A percentile compares a stretch with the other conserved stretches of the same genome.
phyloP scores from a whole-genome alignment of 1,140 invertebrate genomes.

The Lineus longissimus region DNA sequence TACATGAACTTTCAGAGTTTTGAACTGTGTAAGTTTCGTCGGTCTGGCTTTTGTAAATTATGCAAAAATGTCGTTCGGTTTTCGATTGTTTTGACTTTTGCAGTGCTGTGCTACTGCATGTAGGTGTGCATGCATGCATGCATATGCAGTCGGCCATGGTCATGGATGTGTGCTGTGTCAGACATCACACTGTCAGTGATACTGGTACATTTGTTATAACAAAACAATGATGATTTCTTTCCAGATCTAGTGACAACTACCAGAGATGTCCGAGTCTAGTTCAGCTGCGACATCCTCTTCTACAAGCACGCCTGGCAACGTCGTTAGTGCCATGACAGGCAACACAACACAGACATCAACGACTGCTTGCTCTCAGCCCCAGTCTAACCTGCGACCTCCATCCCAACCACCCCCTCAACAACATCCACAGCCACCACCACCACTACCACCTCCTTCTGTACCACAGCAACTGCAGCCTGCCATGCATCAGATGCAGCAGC shows the following conservation, averaged over 20 bases:
- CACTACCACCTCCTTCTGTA: slow-evolving; percentile 44
- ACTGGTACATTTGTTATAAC: slow-evolving; percentile 26
- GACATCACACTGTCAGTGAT: too few relatives aligned
- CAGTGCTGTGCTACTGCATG: too few relatives aligned
- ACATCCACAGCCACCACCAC: slow-evolving; percentile 44
- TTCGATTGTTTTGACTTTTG: too few relatives aligned
- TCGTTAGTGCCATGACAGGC: slow-evolving; percentile 29
- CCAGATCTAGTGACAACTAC: slow-evolving; percentile 37
- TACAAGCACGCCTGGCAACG: slow-evolving; percentile 20
- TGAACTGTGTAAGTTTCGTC: slow-evolving; percentile 15
- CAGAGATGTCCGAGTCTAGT: slow-evolving; percentile 40
- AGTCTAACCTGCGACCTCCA: slow-evolving; percentile 7
- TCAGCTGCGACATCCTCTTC: slow-evolving; percentile 34
- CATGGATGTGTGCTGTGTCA: too few relatives aligned
- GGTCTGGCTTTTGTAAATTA: slow-evolving; percentile 14
- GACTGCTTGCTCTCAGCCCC: slow-evolving; percentile 23
- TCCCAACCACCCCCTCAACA: slow-evolving; percentile 49
- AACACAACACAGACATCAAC: too few relatives aligned
- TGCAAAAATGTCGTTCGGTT: slow-evolving; percentile 5
- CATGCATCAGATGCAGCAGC: slow-evolving; percentile 21
- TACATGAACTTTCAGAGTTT: slow-evolving; percentile 16
- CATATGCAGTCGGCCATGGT: too few relatives aligned
- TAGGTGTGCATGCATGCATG: too few relatives aligned
- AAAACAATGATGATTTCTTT: slow-evolving; percentile 35
- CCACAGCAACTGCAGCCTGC: slow-evolving; percentile 45